phyloP scores from a whole-genome alignment of 30 jellyfish, hydroid and myxozoan species.

The Haliclystus octoradiatus region DNA sequence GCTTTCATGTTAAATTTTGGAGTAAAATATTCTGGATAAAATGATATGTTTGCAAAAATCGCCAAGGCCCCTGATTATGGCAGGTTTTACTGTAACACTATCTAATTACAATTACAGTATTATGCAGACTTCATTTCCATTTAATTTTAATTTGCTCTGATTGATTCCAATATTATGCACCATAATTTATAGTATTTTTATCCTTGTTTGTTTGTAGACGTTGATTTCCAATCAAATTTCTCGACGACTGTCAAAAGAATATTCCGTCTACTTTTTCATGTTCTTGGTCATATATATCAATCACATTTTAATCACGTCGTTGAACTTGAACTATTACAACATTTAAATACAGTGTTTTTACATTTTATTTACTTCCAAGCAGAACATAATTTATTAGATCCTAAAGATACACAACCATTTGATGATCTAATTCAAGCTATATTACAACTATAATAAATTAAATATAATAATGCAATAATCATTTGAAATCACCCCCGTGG shows the following conservation, averaged over 20 bases:
- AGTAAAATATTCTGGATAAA: too few relatives aligned
- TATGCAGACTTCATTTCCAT: neutral
- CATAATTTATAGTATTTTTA: neutral
- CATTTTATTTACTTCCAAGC: conserved; percentile 95
- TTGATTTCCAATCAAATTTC: conserved; percentile 64
- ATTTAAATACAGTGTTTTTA: conserved; percentile 70
- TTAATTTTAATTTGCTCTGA: too few relatives aligned
- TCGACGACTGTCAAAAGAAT: conserved; percentile 51
- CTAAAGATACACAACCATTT: conserved; percentile 78
- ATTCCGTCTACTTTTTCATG: conserved; percentile 82
- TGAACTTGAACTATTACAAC: conserved; percentile 42
- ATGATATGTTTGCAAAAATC: too few relatives aligned
- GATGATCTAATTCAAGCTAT: conserved; percentile 79
- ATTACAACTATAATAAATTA: too few relatives aligned
- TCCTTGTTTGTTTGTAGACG: conserved; percentile 24
- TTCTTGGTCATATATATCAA: conserved; percentile 78
- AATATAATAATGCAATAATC: too few relatives aligned
- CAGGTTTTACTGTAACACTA: too few relatives aligned
- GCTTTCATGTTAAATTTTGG: too few relatives aligned
- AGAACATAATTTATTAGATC: conserved; percentile 75
- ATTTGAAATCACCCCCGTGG: too few relatives aligned
- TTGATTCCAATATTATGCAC: neutral
- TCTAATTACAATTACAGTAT: too few relatives aligned
- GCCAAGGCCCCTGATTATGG: too few relatives aligned
- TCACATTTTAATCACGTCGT: conserved; percentile 57